A percentile compares a stretch with the other conserved stretches of the same genome.
phyloP scores from a whole-genome alignment of 1,140 invertebrate genomes.

The Antheraea pernyi region DNA sequence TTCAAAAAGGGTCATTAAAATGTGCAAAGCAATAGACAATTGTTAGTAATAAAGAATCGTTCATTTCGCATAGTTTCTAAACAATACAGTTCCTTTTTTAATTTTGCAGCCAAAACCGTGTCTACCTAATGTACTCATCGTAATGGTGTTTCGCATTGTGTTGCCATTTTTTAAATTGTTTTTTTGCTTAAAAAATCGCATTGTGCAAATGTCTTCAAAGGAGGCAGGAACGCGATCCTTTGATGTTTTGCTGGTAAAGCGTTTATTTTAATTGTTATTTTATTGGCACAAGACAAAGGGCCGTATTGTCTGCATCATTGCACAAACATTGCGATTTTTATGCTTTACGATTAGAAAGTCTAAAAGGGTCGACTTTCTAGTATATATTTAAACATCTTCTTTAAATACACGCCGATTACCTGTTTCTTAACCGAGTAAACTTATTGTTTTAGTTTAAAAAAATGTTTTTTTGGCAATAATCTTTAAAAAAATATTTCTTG shows the following conservation, averaged over 20 bases:
- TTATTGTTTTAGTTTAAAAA: too few relatives aligned
- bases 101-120: background rate
- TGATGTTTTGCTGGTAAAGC: background rate
- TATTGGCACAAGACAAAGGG: slow-evolving; percentile 13
- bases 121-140: background rate
- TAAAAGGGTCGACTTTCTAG: background rate
- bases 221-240: background rate
- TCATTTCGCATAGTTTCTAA: background rate
- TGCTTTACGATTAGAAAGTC: slow-evolving; percentile 34
- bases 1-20: background rate
- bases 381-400: background rate
- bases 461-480: too few relatives aligned
- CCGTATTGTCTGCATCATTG: slow-evolving; percentile 3
- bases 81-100: background rate
- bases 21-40: background rate
- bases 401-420: background rate
- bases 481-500: too few relatives aligned
- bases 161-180: slow-evolving; percentile 25
- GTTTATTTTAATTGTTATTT: slow-evolving; percentile 20
- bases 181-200: slow-evolving; percentile 20
- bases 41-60: background rate
- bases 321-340: slow-evolving; percentile 27
- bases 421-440: background rate
- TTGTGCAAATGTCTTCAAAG: slow-evolving; percentile 31
- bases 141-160: slow-evolving; percentile 8